Evolutionary conservation across 2,113 vertebrate genomes (phyloP).

Genomic region (Connochaetes taurinus): DNA sequence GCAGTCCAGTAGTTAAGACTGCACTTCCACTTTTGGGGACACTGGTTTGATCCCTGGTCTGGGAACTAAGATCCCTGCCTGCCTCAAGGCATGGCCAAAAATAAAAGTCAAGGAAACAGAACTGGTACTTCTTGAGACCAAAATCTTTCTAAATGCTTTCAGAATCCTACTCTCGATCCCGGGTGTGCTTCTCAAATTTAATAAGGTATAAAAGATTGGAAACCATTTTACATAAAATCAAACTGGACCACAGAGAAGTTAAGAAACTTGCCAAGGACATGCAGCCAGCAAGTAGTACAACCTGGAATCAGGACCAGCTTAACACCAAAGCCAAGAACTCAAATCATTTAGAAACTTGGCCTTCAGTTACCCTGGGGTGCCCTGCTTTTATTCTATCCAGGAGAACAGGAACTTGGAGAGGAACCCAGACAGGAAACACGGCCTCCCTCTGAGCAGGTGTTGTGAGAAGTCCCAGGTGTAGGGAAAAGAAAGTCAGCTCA

Average conservation of each 20-base stretch:
- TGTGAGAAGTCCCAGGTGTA: background rate
- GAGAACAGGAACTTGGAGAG: background rate
- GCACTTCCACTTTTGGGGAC: background rate
- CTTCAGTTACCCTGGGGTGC: accelerated
- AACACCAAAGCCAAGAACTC: background rate
- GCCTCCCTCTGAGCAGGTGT: background rate
- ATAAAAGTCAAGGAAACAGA: background rate
- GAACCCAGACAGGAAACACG: background rate
- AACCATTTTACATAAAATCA: background rate
- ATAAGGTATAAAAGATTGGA: background rate
- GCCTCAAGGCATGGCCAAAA: background rate
- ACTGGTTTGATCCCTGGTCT: background rate
- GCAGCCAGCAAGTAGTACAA: background rate
- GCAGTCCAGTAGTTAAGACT: background rate
- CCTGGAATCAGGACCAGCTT: background rate
- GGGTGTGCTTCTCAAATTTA: background rate
- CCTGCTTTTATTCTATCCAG: background rate
- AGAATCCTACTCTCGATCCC: background rate
- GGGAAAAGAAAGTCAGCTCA: background rate
- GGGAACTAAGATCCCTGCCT: background rate
- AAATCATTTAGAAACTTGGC: background rate
- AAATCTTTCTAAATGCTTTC: background rate
- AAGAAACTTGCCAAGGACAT: background rate
- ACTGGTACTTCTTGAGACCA: background rate
- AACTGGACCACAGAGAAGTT: background rate